Base-by-base conservation (phyloP, 2,797 vertebrate genomes). In the Coregonus sp. region DNA sequence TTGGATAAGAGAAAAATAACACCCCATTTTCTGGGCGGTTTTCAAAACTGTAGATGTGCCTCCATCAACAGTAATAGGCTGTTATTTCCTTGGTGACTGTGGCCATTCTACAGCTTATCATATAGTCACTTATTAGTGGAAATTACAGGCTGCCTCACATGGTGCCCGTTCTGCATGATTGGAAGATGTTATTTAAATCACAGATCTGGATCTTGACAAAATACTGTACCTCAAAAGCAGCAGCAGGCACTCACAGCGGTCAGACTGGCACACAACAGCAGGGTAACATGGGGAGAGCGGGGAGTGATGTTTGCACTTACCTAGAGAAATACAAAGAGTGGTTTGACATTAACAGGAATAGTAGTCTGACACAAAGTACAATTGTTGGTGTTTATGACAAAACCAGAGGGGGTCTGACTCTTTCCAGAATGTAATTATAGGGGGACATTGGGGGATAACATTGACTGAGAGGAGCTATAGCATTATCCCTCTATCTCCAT, bases 1-100 rank as follows among this genome's bases (percentile, higher is more conserved):
- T 47, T 47, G 9, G 40, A 47, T 11, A 9, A 11, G 40, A 47
- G 7, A 47, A 47, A 47, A 47, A 3, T 11, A 47, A 47, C 1
- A 74, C 75, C 75, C 74, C 37, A 51, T 81, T 81, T 80, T 81
- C 78, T 70, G 56, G 52, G 78, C 72, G 77, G 71, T 81, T 86
- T 72, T 70, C 31, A 18, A 68, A 35, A 35, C 14, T 1, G 63
- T 66, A 16, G 5, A 33, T 37, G 2, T 35, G 33, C 31, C 66
- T 29, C 5, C 15, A 5, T 35, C 12, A 37, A 78, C 86, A 90
- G 88, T 87, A 87, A 82, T 80, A 56, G 81, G 70, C 74, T 29
- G 63, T 47, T 33, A 0, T 3, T 82, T 80, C 70, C 76, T 1
- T 31, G 20, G 70, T 74, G 61, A 37, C 75, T 75, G 35, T 37